These are phyloP conservation scores for Alectoris magna DNA, from an alignment of 2,797 vertebrate genomes.

Conservation along the genomic window DNA sequence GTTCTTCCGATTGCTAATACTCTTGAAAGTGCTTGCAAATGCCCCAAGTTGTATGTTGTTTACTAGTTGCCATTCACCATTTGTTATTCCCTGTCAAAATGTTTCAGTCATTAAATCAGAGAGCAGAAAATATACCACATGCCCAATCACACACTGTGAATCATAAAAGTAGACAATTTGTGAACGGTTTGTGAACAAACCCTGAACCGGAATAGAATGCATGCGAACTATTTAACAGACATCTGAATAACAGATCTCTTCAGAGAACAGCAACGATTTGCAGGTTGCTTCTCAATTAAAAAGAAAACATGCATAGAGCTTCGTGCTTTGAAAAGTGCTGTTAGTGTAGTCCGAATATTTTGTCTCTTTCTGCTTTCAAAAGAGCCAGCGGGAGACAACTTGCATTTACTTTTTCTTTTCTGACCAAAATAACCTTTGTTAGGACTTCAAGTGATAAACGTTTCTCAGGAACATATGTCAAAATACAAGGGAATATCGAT, in stretches of 20 bases:
- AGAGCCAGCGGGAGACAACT: background rate
- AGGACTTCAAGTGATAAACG: background rate
- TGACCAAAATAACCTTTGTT: slow-evolving; percentile 14
- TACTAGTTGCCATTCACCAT: slow-evolving; percentile 59
- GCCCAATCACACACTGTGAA: slow-evolving; percentile 46
- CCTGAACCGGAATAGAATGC: slow-evolving; percentile 37
- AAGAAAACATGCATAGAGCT: background rate
- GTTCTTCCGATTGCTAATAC: slow-evolving; percentile 22
- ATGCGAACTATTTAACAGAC: slow-evolving; percentile 21
- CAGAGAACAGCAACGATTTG: slow-evolving; percentile 21
- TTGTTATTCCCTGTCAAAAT: slow-evolving; percentile 63
- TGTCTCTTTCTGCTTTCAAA: slow-evolving; percentile 25
- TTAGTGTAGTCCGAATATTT: background rate
- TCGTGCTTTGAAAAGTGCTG: background rate
- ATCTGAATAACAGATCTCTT: slow-evolving; percentile 48
- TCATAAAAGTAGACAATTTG: slow-evolving; percentile 67
- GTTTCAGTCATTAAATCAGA: slow-evolving; percentile 66
- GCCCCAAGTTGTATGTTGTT: slow-evolving; percentile 24
- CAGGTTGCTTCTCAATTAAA: slow-evolving; percentile 55
- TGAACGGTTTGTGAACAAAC: slow-evolving; percentile 43
- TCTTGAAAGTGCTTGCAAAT: slow-evolving; percentile 22
- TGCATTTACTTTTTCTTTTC: background rate
- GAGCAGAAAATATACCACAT: slow-evolving; percentile 69
- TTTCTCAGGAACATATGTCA: background rate
- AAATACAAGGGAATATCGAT: background rate